Evolutionary conservation across 2,113 vertebrate species (phyloP).

Genomic region (Nyctibius bracteatus): DNA sequence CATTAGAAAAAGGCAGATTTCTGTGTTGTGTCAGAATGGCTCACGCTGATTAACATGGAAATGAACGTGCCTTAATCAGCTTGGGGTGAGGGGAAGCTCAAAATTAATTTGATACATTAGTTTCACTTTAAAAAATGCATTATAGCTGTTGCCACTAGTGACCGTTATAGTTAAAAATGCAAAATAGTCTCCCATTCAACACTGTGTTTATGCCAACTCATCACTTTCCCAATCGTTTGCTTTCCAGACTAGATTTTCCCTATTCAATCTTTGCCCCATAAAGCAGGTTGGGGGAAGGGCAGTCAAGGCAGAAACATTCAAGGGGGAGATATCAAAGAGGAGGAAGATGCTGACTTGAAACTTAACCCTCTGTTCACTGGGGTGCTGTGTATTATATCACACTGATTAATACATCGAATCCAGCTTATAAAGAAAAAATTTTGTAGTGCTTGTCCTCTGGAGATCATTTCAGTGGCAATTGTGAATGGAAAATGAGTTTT

Average conservation of each 20-base stretch:
- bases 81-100: constrained; percentile 24
- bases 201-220: neutral
- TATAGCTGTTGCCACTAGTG: neutral
- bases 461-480: neutral
- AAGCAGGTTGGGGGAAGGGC: neutral
- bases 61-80: constrained; percentile 59
- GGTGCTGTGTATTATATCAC: neutral
- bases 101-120: constrained; percentile 53
- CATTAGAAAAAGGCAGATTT: neutral
- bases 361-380: constrained; percentile 21
- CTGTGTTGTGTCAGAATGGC: neutral
- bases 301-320: neutral
- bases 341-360: constrained; percentile 26
- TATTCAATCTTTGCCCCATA: neutral
- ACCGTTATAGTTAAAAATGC: constrained; percentile 26
- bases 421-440: neutral
- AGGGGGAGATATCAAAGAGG: neutral
- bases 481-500: neutral
- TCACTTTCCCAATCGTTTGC: neutral
- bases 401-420: neutral
- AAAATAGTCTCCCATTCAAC: neutral
- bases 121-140: constrained; percentile 3
- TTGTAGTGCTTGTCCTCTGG: neutral
- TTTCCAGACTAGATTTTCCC: neutral
- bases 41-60: constrained; percentile 55